These are phyloP conservation scores for Drosophila tani DNA, from an alignment of 1,140 invertebrate genomes.

Conservation along the genomic window DNA sequence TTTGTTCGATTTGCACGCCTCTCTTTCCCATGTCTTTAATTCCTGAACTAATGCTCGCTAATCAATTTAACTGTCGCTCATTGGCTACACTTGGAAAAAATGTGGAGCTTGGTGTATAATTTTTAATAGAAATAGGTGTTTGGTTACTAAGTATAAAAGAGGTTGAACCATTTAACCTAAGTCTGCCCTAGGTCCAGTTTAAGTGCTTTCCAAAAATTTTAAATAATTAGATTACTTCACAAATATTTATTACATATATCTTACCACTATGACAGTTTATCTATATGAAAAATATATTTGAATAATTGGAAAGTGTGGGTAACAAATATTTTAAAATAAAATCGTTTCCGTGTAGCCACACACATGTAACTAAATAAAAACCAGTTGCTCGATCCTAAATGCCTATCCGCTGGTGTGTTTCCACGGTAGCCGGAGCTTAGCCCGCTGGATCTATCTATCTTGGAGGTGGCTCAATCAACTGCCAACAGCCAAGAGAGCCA, in stretches of 20 bases:
- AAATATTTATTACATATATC: neutral
- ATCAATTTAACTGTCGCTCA: slow-evolving; percentile 63
- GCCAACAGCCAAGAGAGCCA: slow-evolving; percentile 30
- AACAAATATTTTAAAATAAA: neutral
- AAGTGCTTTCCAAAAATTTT: neutral
- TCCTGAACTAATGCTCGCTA: slow-evolving; percentile 50
- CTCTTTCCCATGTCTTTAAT: slow-evolving; percentile 14
- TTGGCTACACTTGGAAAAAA: slow-evolving; percentile 7
- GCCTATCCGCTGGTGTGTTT: slow-evolving; percentile 37
- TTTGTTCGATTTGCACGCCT: slow-evolving; percentile 35
- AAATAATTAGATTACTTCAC: too few species aligned
- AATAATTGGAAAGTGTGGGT: neutral
- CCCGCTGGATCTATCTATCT: slow-evolving; percentile 45
- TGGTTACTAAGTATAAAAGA: too few species aligned
- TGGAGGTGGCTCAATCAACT: slow-evolving; percentile 70
- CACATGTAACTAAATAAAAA: slow-evolving; percentile 7
- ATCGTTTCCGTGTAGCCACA: slow-evolving; percentile 12
- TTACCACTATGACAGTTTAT: neutral
- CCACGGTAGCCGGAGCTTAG: slow-evolving; percentile 42
- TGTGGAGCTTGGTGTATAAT: neutral
- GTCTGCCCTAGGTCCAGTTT: too few species aligned
- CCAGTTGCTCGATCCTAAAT: slow-evolving; percentile 22
- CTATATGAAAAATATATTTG: neutral
- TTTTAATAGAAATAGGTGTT: neutral
- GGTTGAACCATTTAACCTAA: neutral